Evolutionary conservation across 1,140 invertebrate species (phyloP).

Genomic region (Ylistrum balloti): DNA sequence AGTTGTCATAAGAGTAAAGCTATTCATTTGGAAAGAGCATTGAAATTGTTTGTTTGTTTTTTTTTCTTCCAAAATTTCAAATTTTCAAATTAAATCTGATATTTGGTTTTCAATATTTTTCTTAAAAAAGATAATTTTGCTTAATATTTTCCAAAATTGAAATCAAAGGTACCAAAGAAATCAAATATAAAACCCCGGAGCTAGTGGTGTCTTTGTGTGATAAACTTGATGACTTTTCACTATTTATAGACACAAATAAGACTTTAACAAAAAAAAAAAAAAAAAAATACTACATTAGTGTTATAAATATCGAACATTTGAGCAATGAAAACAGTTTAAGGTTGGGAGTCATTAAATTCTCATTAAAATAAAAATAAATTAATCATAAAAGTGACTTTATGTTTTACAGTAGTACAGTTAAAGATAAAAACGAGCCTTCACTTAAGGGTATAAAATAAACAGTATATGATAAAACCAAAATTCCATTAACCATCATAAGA

Average conservation of each 20-base stretch:
- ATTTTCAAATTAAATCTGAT: too few species aligned
- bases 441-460: neutral
- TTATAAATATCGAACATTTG: neutral
- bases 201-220: neutral
- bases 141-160: too few species aligned
- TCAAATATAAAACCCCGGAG: too few species aligned
- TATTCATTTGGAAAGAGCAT: too few species aligned
- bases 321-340: neutral
- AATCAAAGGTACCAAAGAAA: too few species aligned
- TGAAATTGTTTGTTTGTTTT: too few species aligned
- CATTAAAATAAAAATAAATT: conserved; percentile 35
- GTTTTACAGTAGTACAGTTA: neutral
- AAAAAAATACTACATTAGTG: neutral
- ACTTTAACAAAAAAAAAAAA: neutral
- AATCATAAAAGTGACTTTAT: neutral
- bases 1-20: too few species aligned
- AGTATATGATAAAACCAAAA: neutral
- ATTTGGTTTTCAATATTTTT: too few species aligned
- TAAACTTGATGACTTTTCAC: neutral
- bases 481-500: neutral
- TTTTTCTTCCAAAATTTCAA: too few species aligned
- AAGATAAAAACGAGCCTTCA: neutral
- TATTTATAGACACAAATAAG: neutral
- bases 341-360: neutral
- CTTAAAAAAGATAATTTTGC: too few species aligned